phyloP scores from a whole-genome alignment of 64 coral and sea anemone genomes.

The Porites australiensis region DNA sequence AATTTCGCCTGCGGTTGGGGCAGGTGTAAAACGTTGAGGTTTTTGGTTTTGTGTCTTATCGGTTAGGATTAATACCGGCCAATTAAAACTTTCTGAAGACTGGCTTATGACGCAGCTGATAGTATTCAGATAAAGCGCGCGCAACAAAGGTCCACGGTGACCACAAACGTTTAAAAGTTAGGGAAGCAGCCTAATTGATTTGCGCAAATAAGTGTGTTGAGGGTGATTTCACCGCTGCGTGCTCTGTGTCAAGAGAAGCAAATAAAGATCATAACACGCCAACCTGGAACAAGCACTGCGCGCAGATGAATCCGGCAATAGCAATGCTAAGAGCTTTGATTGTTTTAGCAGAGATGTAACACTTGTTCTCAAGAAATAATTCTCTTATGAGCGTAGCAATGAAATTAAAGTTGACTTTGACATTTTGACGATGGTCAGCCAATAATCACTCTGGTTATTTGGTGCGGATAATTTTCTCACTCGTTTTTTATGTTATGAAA shows the following conservation, averaged over 20 bases:
- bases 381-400: neutral
- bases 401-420: neutral
- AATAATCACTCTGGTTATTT: conserved; percentile 33
- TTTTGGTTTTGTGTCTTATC: conserved; percentile 37
- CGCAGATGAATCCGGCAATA: neutral
- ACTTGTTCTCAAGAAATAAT: neutral
- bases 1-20: neutral
- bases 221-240: neutral
- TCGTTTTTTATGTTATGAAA: conserved; percentile 6
- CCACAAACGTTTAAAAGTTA: conserved; percentile 37
- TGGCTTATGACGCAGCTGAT: conserved; percentile 55
- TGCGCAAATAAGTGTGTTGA: conserved; percentile 12
- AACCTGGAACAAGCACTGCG: neutral
- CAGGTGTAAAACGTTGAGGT: conserved; percentile 53
- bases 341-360: neutral
- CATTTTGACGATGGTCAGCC: neutral
- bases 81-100: conserved; percentile 50
- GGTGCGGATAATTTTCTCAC: neutral
- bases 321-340: neutral
- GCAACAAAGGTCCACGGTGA: conserved; percentile 19
- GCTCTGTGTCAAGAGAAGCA: neutral
- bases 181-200: conserved; percentile 1
- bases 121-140: conserved; percentile 2
- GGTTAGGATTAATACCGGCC: conserved; percentile 35
- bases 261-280: neutral